A percentile compares a stretch with the other conserved stretches of the same genome.
Evolutionary conservation across 2,888 invertebrate species (phyloP).

Genomic region (Monochamus alternatus): DNA sequence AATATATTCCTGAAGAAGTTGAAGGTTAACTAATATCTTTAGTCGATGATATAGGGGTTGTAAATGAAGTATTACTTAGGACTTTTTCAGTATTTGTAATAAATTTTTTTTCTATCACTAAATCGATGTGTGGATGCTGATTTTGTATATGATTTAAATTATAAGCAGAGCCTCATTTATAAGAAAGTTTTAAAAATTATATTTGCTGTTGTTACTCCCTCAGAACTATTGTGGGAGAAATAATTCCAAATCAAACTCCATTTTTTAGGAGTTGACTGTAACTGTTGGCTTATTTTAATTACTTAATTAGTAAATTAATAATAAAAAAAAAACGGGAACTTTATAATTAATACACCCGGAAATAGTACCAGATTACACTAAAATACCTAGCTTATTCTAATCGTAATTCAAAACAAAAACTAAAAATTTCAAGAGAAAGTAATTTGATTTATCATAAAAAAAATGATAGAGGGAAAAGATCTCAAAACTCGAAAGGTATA

Average conservation of each 20-base stretch:
- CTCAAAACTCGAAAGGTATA: too few species aligned
- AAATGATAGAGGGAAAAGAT: too few species aligned
- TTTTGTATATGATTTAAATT: background rate
- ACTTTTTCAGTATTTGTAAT: background rate
- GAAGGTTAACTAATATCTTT: background rate
- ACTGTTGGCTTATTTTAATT: background rate
- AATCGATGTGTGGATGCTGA: background rate
- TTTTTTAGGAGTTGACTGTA: background rate
- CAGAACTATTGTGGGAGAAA: background rate
- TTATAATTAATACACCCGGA: background rate
- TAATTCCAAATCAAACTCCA: background rate
- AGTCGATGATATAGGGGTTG: background rate
- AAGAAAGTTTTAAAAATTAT: background rate
- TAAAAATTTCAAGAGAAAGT: too few species aligned
- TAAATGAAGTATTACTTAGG: background rate
- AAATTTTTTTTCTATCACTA: background rate
- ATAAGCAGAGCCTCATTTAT: background rate
- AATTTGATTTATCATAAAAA: too few species aligned
- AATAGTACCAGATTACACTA: background rate
- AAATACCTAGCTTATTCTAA: background rate
- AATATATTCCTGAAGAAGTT: background rate
- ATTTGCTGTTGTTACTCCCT: background rate
- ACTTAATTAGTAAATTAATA: background rate
- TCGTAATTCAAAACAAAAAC: background rate
- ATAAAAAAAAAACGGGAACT: background rate